A percentile compares a stretch with the other conserved stretches of the same genome.
Conservation (phyloP, 2,113 vertebrate genomes). For the Pedetes capensis region DNA sequence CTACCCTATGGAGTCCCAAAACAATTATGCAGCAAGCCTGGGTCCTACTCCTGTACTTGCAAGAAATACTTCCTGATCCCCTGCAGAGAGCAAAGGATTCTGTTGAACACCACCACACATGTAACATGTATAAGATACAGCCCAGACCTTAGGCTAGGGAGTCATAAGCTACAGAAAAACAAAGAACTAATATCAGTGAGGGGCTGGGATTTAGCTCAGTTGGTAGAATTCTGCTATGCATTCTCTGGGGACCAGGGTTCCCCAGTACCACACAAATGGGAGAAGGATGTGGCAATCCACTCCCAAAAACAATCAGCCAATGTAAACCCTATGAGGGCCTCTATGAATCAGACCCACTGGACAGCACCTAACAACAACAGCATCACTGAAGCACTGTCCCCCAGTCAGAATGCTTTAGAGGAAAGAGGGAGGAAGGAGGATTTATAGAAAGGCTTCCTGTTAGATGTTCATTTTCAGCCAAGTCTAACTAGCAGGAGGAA, state of each 20-base stretch:
- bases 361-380: no score
- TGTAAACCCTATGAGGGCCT: no score
- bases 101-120: fast-evolving
- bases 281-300: no score
- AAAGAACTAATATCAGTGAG: background rate
- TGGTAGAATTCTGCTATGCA: no score
- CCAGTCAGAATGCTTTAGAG: background rate
- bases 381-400: no score
- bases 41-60: background rate
- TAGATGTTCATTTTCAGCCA: background rate
- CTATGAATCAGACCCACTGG: no score
- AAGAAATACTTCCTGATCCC: background rate
- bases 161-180: background rate
- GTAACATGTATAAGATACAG: fast-evolving
- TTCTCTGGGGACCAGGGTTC: no score
- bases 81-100: background rate
- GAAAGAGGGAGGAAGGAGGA: background rate
- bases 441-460: background rate
- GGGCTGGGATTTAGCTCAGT: no score
- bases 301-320: no score
- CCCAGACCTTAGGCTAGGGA: background rate
- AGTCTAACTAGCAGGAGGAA: background rate
- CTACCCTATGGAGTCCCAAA: background rate
- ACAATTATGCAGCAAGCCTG: background rate
- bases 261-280: no score